Evolutionary conservation across 2,113 vertebrate species (phyloP), one percentile per base, ranked within the genome.

Genomic region (Toxotes jaculatrix): DNA sequence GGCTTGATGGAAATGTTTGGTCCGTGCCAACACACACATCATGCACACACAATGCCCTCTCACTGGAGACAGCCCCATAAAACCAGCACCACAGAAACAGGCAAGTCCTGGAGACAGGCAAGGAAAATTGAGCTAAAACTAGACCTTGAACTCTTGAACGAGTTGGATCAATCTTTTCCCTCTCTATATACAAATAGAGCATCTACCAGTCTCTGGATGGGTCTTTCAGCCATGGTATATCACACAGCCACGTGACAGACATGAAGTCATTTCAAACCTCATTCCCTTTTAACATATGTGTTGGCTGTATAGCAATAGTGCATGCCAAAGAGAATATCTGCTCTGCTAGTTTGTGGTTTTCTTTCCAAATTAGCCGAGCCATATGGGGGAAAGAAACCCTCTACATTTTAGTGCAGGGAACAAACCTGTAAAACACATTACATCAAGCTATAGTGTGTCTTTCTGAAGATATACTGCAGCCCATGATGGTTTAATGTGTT

Each of bases 351-450:
- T 92, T 92, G 88, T 90, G 87, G 77, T 82, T 92, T 92, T 85
- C 53, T 85, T 84, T 91, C 89, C 75, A 90, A 91, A 90, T 88
- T 59, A 85, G 68, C 60, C 5, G 45, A 77, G 47, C 66, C 88
- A 73, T 89, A 82, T 90, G 80, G 86, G 14, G 45, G 14, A 12
- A 21, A 70, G 53, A 57, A 78, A 71, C 55, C 27, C 27, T 74
- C 7, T 8, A 65, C 55, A 82, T 55, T 38, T 59, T 27, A 74
- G 53, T 59, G 49, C 61, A 65, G 71, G 43, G 73, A 90, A 79
- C 57, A 34, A 71, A 88, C 63, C 92, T 92, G 91, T 87, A 85
- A 93, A 93, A 94, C 31, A 55, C 80, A 93, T 94, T 86, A 91
- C 71, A 79, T 73, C 32, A 47, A 65, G 45, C 77, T 89, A 74